Percentiles rank a stretch among this genome's conserved stretches.
These are phyloP conservation scores for Malthinus flaveolus DNA, from an alignment of 2,888 invertebrate species.

Conservation along the genomic window DNA sequence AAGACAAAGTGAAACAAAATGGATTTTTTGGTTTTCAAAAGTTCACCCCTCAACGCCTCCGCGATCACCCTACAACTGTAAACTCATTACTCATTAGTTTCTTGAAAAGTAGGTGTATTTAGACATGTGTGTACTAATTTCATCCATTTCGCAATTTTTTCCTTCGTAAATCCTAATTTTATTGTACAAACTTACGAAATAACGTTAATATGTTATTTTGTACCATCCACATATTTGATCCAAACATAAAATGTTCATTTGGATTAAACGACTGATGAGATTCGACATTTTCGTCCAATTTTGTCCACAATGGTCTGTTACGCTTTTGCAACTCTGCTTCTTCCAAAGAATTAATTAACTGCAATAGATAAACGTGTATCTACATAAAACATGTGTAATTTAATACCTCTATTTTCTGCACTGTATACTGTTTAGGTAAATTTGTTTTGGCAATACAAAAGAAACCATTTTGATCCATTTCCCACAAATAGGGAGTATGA, in stretches of 20 bases:
- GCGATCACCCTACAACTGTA: too few species aligned
- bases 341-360: constrained; percentile 24
- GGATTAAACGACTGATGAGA: constrained; percentile 16
- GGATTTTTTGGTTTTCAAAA: too few species aligned
- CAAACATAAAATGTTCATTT: constrained; percentile 26
- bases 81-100: too few species aligned
- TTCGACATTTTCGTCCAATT: constrained; percentile 19
- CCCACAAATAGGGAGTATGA: constrained; percentile 54
- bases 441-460: constrained; percentile 66
- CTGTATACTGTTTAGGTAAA: constrained; percentile 53
- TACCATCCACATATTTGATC: constrained; percentile 38
- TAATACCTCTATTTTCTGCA: constrained; percentile 42
- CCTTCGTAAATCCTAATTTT: too few species aligned
- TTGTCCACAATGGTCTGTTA: constrained; percentile 27
- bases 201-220: constrained; percentile 32
- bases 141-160: too few species aligned
- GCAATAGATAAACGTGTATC: background rate
- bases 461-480: constrained; percentile 54
- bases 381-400: background rate
- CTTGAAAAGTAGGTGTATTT: too few species aligned
- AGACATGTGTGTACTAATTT: too few species aligned
- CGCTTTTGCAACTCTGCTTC: constrained; percentile 22
- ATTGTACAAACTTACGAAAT: constrained; percentile 36
- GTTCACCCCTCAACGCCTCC: too few species aligned
- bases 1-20: too few species aligned